Base-by-base conservation (phyloP, 2,113 vertebrate species). In the Hirundichthys speculiger region DNA sequence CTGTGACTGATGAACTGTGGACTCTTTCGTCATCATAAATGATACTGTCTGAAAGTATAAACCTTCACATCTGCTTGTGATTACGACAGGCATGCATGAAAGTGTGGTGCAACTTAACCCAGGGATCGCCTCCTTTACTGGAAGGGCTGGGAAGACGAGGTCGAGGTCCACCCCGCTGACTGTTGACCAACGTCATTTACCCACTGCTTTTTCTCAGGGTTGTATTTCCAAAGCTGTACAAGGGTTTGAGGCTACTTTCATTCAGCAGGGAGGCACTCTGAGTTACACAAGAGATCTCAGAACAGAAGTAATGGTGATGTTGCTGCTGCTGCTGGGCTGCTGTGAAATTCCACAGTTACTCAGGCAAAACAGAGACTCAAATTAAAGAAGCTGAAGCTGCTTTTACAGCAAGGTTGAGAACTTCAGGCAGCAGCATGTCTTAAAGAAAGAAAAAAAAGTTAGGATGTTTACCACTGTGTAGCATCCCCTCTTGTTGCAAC, bases 1-100 rank as follows among this genome's bases (percentile, higher is more conserved):
- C 80, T 55, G 25, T 50, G 48, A 43, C 64, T 63, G 60, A 25
- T 72, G 71, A 88, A 83, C 73, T 85, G 80, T 88, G 72, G 50
- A 86, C 72, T 84, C 69, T 53, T 54, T 42, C 47, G 8, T 82
- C 73, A 64, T 59, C 19, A 40, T 43, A 62, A 69, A 69, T 43
- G 42, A 58, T 27, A 43, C 43, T 43, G 52, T 61, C 71, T 84
- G 69, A 59, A 56, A 67, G 62, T 52, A n/a, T 49, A 57, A 76
- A 76, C 68, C 53, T 53, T 12, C 51, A 80, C 88, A 90, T 89
- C 88, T 92, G 90, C 65, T 77, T 64, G 80, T 46, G 75, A 88
- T 92, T 89, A 86, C 56, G 64, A 59, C 69, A 86, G 84, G 74
- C 85, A 81, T 80, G 82, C 70, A 48, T 81, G 77, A 77, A 74